Conservation (phyloP, 1,140 invertebrate species). For the Drusus annulatus region DNA sequence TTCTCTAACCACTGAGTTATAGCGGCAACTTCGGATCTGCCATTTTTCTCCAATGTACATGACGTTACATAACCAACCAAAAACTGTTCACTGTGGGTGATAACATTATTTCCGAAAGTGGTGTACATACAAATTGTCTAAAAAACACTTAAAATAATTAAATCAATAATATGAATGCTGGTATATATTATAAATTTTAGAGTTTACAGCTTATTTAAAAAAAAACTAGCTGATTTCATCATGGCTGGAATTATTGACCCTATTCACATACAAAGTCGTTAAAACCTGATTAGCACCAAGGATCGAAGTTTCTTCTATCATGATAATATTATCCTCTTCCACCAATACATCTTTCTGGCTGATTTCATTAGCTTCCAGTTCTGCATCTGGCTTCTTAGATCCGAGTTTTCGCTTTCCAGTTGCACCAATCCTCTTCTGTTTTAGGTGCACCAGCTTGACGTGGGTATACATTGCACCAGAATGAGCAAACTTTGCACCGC, state of each 20-base stretch:
- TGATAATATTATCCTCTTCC: background rate
- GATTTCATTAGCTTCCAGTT: background rate
- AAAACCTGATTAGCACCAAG: background rate
- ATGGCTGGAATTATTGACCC: background rate
- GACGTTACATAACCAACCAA: too few species aligned
- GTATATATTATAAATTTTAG: too few species aligned
- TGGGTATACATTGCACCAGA: slow-evolving; percentile 65
- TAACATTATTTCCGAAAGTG: too few species aligned
- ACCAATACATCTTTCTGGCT: background rate
- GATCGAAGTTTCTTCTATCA: background rate
- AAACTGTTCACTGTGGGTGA: too few species aligned
- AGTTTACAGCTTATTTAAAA: too few species aligned
- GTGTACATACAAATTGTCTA: too few species aligned
- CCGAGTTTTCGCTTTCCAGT: slow-evolving; percentile 5
- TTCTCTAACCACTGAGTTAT: too few species aligned
- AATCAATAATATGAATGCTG: too few species aligned
- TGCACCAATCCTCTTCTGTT: slow-evolving; percentile 53
- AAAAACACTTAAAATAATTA: too few species aligned
- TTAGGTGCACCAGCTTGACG: slow-evolving; percentile 62
- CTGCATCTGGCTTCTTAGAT: background rate
- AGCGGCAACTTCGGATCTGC: too few species aligned
- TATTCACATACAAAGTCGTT: background rate
- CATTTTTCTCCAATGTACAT: too few species aligned
- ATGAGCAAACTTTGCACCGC: slow-evolving; percentile 64
- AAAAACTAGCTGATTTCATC: background rate